Conservation (phyloP, 1,140 invertebrate genomes). For the Camponotus vicinus region DNA sequence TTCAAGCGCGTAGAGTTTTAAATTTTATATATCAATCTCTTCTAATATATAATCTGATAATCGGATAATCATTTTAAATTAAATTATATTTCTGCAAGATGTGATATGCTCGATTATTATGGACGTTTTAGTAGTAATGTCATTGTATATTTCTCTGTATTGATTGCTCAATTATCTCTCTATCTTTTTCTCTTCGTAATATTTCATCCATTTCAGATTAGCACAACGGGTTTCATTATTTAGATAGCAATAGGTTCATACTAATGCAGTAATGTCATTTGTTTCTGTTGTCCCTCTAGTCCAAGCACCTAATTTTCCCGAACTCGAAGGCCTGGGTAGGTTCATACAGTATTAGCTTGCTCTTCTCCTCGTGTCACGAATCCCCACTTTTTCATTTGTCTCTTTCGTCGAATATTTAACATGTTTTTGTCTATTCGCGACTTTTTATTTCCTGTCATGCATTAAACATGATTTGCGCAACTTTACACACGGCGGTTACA, state of each 20-base stretch:
- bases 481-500: neutral
- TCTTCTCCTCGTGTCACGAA: conserved; percentile 68
- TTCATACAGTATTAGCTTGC: conserved; percentile 86
- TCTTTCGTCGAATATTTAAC: conserved; percentile 26
- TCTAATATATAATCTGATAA: conserved; percentile 6
- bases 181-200: conserved; percentile 43
- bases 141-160: conserved; percentile 45
- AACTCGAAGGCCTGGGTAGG: conserved; percentile 90
- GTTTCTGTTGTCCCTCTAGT: conserved; percentile 88
- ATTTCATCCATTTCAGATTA: conserved; percentile 56
- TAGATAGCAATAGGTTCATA: conserved; percentile 76
- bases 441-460: conserved; percentile 45
- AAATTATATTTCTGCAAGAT: neutral
- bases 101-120: conserved; percentile 43
- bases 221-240: conserved; percentile 76
- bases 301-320: conserved; percentile 90
- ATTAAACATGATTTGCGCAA: conserved; percentile 59
- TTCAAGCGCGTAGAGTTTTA: conserved; percentile 25
- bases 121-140: conserved; percentile 8
- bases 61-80: neutral
- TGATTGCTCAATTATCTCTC: conserved; percentile 34
- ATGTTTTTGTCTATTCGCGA: conserved; percentile 43
- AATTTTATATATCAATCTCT: conserved; percentile 34
- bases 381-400: conserved; percentile 39
- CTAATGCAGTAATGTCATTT: conserved; percentile 85